Evolutionary conservation across 2,797 vertebrate genomes (phyloP), one percentile per base, ranked within the genome.

Genomic region (Cottoperca gobio): DNA sequence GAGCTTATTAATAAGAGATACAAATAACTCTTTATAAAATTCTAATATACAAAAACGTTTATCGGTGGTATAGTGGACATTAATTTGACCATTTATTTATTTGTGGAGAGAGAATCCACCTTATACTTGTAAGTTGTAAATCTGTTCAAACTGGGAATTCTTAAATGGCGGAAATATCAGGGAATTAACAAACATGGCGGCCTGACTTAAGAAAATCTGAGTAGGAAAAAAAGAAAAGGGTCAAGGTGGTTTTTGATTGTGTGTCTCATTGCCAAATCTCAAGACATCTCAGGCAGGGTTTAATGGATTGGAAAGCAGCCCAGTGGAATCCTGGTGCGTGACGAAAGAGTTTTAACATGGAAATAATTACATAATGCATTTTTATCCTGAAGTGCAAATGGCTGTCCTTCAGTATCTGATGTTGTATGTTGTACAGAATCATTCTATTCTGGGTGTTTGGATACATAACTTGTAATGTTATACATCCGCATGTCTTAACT

Each of bases 21-120:
- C 43, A 80, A 70, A 68, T 78, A 68, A 78, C 52, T 83, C 53
- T 68, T 73, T 75, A 71, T 87, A 66, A 82, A 86, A 83, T 33
- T 74, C 28, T 43, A 88, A 73, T 86, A 84, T 81, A 80, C 81
- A 77, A 85, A 81, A 84, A 84, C 45, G 42, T 81, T 70, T 79
- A 74, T 79, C 31, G 74, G 26, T 74, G 9, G 78, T 83, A 66
- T 75, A 78, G 75, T 82, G 73, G 70, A 86, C 63, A 67, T 82
- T 82, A 46, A 88, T 84, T 90, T 84, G 88, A 90, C 76, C 86
- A 8, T 82, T 83, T 93, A 94, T 93, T 94, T 94, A 92, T 93
- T 92, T 82, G 76, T 82, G 76, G 69, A 86, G 71, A 77, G 61
- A 59, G 55, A 82, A 86, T 78, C 82, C 76, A 83, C 62, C 24